Percentiles rank a stretch among this genome's conserved stretches.
These are phyloP conservation scores for Hydropsyche betteni DNA, from an alignment of 2,888 invertebrate genomes.

Conservation along the genomic window DNA sequence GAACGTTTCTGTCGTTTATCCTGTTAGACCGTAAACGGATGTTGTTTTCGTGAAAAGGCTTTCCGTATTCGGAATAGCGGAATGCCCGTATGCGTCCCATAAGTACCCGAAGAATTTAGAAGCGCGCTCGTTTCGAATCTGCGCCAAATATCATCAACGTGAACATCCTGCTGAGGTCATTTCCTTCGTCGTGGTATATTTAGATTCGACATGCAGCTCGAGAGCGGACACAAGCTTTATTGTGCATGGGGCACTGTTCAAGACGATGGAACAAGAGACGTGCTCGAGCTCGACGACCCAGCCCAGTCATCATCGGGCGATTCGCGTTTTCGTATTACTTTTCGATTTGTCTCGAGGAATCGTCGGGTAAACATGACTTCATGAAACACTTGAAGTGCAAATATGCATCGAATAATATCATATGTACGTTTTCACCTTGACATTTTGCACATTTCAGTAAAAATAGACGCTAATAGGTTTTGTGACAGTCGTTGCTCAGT, in stretches of 20 bases:
- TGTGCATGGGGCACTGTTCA: too few species aligned
- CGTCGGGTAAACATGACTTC: not conserved
- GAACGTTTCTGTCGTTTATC: constrained; percentile 9
- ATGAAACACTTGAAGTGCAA: constrained; percentile 25
- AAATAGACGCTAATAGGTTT: too few species aligned
- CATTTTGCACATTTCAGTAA: too few species aligned
- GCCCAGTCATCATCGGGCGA: too few species aligned
- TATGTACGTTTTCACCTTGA: not conserved
- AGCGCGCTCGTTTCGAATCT: not conserved
- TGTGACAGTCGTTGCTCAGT: too few species aligned
- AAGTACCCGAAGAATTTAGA: not conserved
- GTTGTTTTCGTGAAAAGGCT: constrained; percentile 19
- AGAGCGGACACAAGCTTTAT: not conserved
- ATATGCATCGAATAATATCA: not conserved
- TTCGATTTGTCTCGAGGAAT: not conserved
- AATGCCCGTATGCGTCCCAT: constrained; percentile 18
- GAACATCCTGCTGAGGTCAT: constrained; percentile 29
- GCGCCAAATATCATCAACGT: constrained; percentile 14
- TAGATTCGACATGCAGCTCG: not conserved
- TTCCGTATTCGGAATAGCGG: not conserved
- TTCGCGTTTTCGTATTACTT: too few species aligned
- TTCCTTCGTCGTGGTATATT: constrained; percentile 27
- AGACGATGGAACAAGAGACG: too few species aligned
- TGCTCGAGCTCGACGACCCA: too few species aligned
- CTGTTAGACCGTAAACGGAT: constrained; percentile 29